Evolutionary conservation across 2,797 vertebrate genomes (phyloP).

Genomic region (Lepilemur ruficaudatus): DNA sequence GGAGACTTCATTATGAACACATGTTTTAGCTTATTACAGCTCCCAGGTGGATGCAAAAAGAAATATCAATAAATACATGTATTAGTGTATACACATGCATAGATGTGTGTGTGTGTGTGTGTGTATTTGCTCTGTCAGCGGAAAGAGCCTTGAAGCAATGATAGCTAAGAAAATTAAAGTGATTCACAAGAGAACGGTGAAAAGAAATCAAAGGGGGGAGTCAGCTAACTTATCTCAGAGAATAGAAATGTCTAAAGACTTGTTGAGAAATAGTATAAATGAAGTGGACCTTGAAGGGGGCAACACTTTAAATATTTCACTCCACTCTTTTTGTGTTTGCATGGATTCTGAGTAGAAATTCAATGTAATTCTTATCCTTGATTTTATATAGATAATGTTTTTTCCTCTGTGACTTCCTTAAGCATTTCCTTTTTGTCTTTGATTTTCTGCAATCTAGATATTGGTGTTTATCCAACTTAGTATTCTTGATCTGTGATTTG

Average conservation of each 20-base stretch:
- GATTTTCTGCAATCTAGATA: not conserved
- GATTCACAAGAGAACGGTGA: not conserved
- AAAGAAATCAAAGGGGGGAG: not conserved
- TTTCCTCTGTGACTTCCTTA: not conserved
- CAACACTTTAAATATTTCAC: not conserved
- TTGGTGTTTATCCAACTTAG: not conserved
- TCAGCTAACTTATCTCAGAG: not conserved
- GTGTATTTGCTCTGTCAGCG: not conserved
- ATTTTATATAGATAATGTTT: not conserved
- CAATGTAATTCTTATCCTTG: not conserved
- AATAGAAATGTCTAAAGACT: not conserved
- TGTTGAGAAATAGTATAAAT: not conserved
- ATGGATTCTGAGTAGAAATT: not conserved
- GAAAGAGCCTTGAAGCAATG: not conserved
- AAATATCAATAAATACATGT: not conserved
- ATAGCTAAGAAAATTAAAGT: not conserved
- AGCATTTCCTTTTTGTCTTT: not conserved
- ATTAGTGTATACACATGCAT: not conserved
- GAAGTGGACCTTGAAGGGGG: not conserved
- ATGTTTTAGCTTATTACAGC: not conserved
- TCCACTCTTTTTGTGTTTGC: not conserved
- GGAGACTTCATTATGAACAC: not conserved
- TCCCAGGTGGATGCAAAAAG: not conserved
- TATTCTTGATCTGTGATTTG: not conserved
- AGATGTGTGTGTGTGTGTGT: not conserved